phyloP scores from a whole-genome alignment of 2,888 invertebrate genomes.

The Oscheius sp. region DNA sequence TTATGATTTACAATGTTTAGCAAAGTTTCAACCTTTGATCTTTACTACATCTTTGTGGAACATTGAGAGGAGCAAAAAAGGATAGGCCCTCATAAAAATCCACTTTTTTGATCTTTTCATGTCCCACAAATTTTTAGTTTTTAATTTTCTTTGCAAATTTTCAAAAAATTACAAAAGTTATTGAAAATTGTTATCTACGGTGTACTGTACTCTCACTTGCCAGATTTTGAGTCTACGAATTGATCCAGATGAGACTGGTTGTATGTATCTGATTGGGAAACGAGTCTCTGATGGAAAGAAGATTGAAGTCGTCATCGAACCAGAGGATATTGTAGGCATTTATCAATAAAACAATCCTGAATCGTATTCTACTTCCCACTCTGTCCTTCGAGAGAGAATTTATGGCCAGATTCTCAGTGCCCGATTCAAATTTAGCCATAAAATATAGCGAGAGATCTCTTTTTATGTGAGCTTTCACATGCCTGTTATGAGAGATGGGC shows the following conservation, averaged over 20 bases:
- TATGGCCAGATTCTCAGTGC: no score
- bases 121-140: background rate
- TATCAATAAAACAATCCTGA: background rate
- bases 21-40: background rate
- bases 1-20: background rate
- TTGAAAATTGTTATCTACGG: no score
- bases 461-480: no score
- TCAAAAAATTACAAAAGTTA: no score
- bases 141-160: no score
- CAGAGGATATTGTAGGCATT: conserved; percentile 9
- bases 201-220: no score
- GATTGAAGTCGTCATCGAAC: conserved; percentile 3
- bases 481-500: no score
- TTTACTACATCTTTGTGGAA: background rate
- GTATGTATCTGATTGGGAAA: conserved; percentile 1
- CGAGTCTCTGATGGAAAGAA: background rate
- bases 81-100: no score
- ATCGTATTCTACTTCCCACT: background rate
- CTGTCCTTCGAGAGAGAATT: no score
- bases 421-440: no score
- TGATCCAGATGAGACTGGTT: conserved; percentile 13
- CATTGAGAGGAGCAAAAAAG: no score
- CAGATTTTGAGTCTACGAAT: background rate
- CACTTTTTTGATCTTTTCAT: background rate
- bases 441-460: no score